Base-by-base conservation (phyloP, 2,888 invertebrate species). In the Liopterus haemorrhoidalis region DNA sequence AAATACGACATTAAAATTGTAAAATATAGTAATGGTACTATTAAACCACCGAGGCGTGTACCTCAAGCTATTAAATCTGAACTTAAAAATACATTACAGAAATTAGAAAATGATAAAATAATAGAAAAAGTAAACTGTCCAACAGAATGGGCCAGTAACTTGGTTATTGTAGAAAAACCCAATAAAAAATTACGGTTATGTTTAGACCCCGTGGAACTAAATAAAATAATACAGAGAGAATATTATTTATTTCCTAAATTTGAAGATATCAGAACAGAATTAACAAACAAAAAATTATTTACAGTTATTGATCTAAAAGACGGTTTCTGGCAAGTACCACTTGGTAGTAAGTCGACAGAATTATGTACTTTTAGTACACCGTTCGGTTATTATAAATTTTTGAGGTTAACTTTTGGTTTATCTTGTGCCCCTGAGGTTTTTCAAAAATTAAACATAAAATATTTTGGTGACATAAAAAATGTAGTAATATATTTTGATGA, bases 211-310 rank as follows among this genome's bases (percentile, higher is more conserved):
- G 20, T 9, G 2, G 37, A 37, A 5, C 21, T 43, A 11, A 43
- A 43, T 37, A 43, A 37, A 28, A 6, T 20, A 20, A 41, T 41
- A 18, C 12, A 18, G 5, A 31, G 41, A 22, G 22, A 39, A 18
- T 39, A 22, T 32, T 9, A 41, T 41, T 22, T 41, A 21, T 32
- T 41, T 33, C 41, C 41, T 5, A 33, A 6, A 27, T 35, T 42
- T 33, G 18, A 33, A 33, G 16, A 41, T 24, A 35, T 35, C 5
- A 21, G 21, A 21, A 15, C 16, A 12, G 35, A 41, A 16, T 12
- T 41, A 22, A 15, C 12, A 19, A 35, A 24, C 3, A 35, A 24
- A 19, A 35, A 25, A 11, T 27, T 16, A 16, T 43, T 19, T 30
- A 24, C 21, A 16, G 35, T 41, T 9, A 24, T 41, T 14, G 41